Conservation (phyloP, 2,888 invertebrate species). For the Xestoiulus laeticollis region DNA sequence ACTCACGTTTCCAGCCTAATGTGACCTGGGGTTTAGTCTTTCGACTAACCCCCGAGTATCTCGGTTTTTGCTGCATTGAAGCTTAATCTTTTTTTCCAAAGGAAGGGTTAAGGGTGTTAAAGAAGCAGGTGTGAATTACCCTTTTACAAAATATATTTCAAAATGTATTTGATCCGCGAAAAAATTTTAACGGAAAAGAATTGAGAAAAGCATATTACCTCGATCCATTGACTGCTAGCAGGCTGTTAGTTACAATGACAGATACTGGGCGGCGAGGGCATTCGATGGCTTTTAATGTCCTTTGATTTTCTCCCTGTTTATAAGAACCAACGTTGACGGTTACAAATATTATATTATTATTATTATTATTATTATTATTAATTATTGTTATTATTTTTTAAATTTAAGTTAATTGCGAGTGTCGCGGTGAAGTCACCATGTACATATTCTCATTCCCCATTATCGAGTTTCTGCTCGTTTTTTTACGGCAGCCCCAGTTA, state of each 20-base stretch:
- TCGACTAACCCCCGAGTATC: no score
- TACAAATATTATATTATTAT: constrained; percentile 8
- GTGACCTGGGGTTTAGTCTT: no score
- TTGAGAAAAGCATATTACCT: no score
- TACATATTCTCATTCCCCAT: constrained; percentile 23
- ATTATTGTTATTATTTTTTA: constrained; percentile 1
- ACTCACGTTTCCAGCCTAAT: no score
- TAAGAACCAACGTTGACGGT: background rate
- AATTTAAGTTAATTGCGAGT: constrained; percentile 23
- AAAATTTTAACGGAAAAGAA: no score
- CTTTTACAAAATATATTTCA: no score
- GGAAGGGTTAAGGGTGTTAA: no score
- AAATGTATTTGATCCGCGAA: no score
- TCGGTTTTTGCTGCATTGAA: no score
- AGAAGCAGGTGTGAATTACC: no score
- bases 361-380: constrained; percentile 20
- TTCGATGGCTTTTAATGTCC: background rate
- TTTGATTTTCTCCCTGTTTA: background rate
- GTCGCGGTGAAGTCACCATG: background rate
- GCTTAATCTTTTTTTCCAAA: no score
- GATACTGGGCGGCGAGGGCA: background rate
- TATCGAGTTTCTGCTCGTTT: background rate
- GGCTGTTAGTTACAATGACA: background rate
- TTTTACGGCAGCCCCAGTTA: background rate
- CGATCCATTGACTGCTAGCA: no score